Conservation (phyloP, 2,888 invertebrate species). For the Cynaeus angustus region DNA sequence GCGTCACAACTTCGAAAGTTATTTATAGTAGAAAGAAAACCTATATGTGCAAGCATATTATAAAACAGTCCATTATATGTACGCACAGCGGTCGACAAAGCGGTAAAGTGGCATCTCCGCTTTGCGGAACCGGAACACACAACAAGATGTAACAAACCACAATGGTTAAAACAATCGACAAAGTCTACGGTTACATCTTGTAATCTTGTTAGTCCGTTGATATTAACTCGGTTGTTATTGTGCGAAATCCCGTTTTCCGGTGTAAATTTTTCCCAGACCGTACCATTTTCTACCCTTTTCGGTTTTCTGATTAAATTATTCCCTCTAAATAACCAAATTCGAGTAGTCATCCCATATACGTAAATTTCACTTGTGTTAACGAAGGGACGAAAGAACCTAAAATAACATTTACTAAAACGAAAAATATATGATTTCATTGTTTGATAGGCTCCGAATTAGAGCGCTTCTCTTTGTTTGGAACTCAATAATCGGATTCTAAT, state of each 20-base stretch:
- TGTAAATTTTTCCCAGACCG: conserved; percentile 27
- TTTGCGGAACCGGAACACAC: conserved; percentile 41
- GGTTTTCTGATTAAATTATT: conserved; percentile 38
- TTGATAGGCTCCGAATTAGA: background rate
- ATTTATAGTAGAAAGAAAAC: conserved; percentile 12
- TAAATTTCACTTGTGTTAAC: conserved; percentile 26
- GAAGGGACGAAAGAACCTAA: conserved; percentile 26
- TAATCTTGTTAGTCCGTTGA: conserved; percentile 47
- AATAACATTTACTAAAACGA: conserved; percentile 19
- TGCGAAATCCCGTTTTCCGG: conserved; percentile 36
- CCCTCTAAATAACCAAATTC: conserved; percentile 31
- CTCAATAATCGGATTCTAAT: background rate
- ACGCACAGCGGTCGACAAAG: conserved; percentile 25
- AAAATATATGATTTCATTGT: conserved; percentile 18
- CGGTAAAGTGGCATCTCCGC: conserved; percentile 42
- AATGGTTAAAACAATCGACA: conserved; percentile 46
- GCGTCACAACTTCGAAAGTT: conserved; percentile 13
- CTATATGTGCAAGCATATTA: conserved; percentile 23
- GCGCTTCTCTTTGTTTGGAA: background rate
- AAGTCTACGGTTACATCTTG: conserved; percentile 47
- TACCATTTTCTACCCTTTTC: conserved; percentile 18
- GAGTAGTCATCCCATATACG: conserved; percentile 29
- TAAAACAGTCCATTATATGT: conserved; percentile 39
- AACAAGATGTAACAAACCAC: conserved; percentile 48
- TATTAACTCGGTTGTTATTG: conserved; percentile 43